Evolutionary conservation across 2,888 invertebrate genomes (phyloP), one percentile per base, ranked within the genome.

Genomic region (Lobophora halterata): DNA sequence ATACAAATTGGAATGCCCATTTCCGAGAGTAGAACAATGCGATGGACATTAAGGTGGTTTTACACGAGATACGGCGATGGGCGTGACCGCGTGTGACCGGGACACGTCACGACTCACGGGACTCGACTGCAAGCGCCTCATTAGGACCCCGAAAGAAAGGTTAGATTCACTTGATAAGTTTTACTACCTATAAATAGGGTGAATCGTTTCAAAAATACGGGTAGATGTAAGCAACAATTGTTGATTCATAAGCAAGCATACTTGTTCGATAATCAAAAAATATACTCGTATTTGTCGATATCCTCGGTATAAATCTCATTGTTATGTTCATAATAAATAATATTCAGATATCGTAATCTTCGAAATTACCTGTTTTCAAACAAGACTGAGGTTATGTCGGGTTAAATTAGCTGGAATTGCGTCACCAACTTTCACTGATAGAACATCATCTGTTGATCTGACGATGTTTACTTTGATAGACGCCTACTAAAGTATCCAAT

Each of bases 61-160:
- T 59, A 68, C 66, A 67, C 49, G 58, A 61, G 58, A 60, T 63
- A 58, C 59, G 61, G 57, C 73, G 78, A 82, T 79, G 80, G 80
- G 75, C 81, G 79, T 80, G 78, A 78, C 79, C 65, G 61, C 55
- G 55, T 61, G 50, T 65, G 69, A 65, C 67, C 67, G 60, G 62
- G 63, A 53, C 71, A 51, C 69, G 81, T 81, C 81, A 82, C 80
- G 77, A 78, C 57, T 59, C 56, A 65, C 48, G 58, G 55, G 51
- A 52, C 53, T 52, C 50, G 54, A 33, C 33, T 43, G 30, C 25
- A 37, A 33, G 37, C 37, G 40, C 29, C 32, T 36, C 35, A 36
- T 41, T 36, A 46, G 36, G 33, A 31, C 30, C n/a, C 11, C 8
- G 27, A 36, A 43, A 29, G 33, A 34, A 13, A 27, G 31, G 37